Base-by-base conservation (phyloP, 2,797 vertebrate genomes). In the Hippopotamyrus pictus region DNA sequence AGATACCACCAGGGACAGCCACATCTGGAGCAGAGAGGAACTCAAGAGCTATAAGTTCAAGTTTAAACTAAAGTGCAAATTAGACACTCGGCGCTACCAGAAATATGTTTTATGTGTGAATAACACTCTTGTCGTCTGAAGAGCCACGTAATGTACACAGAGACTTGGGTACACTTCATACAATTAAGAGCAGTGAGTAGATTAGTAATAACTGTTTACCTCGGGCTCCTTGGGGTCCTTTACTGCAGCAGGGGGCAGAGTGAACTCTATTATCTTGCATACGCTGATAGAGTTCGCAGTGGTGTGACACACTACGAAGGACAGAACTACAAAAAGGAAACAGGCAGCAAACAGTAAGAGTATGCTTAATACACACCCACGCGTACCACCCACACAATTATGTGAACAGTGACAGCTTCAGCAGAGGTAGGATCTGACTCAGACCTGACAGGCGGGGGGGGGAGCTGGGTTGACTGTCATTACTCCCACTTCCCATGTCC, bases 1-100 rank as follows among this genome's bases (percentile, higher is more conserved):
- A 76, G 51, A 91, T 11, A 91, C 94, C 89, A 95, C 59, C 62
- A 93, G 88, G 29, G 90, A 91, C 90, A 96, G 92, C 95, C 94
- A 93, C 69, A 91, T 90, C 92, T 91, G 41, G 3, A 83, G 44
- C 41, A 90, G 84, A 92, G 4, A 87, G 14, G 89, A n/a, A 22
- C 5, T 12, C 59, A 84, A 25, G 5, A 22, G 41, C 41, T 79
- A 44, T 79, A 79, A 79, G 7, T 37, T 79, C 17, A 79, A 79
- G 37, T 19, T 17, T 17, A 44, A 44, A 79, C 73, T 79, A 44
- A 79, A 79, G 37, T 79, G 37, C 73, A 46, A 41, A 79, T 44
- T 9, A 79, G 7, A 79, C 7, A 46, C 33, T 79, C 41, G 19
- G 37, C 17, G 3, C 37, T n/a, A 19, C 37, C 33, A 79, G 41